phyloP scores from a whole-genome alignment of 2,797 vertebrate genomes.

The Thalassophryne amazonica region DNA sequence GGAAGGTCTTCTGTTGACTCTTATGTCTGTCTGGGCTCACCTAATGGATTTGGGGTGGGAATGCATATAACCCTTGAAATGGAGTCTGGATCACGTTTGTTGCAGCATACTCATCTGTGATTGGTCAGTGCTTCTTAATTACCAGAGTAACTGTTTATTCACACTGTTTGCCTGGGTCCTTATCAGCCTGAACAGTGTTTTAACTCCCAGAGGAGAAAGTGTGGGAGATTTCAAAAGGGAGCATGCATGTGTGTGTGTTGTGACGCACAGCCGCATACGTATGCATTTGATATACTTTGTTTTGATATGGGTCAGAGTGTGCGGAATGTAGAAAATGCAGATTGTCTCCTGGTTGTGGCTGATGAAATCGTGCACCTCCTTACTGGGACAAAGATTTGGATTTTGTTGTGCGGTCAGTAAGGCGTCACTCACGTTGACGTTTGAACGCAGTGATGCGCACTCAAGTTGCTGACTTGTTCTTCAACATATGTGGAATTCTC shows the following conservation, averaged over 20 bases:
- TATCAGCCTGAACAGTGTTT: constrained; percentile 75
- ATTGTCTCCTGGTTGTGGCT: constrained; percentile 41
- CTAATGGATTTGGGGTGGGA: constrained; percentile 56
- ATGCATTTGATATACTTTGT: constrained; percentile 55
- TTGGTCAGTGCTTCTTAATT: constrained; percentile 66
- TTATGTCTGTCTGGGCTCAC: constrained; percentile 29
- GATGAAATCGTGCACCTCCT: constrained; percentile 30
- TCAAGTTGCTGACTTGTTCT: constrained; percentile 35
- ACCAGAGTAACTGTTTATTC: constrained; percentile 73
- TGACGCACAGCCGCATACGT: constrained; percentile 42
- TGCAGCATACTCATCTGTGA: constrained; percentile 52
- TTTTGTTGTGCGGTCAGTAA: constrained; percentile 11
- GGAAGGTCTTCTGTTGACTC: constrained; percentile 22
- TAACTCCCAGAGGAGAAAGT: constrained; percentile 73
- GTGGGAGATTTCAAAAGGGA: constrained; percentile 68
- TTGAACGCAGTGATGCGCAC: constrained; percentile 12
- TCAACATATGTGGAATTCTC: too few species aligned
- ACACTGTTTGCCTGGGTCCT: constrained; percentile 74
- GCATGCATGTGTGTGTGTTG: constrained; percentile 33
- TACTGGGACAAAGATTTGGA: constrained; percentile 6
- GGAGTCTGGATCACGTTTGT: constrained; percentile 65
- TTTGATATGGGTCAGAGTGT: constrained; percentile 52
- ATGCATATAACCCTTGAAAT: constrained; percentile 46
- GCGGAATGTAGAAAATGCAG: constrained; percentile 64
- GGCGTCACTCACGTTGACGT: constrained; percentile 13